Conservation (phyloP, 1,140 invertebrate species). For the Drosophila quadrilineata region DNA sequence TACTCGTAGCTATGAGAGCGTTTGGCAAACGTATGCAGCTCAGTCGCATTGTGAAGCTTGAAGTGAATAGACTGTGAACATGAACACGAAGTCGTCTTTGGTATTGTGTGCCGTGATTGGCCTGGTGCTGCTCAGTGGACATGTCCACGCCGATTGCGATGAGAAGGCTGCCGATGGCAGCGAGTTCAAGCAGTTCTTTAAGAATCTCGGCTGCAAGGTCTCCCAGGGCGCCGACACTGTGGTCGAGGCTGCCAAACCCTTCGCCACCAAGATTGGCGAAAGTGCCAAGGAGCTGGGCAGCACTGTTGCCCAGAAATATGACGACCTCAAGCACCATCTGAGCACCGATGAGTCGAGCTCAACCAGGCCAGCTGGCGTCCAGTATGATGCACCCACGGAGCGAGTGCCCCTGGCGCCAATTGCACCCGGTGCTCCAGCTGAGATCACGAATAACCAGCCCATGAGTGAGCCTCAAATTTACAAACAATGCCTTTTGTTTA, state of each 20-base stretch:
- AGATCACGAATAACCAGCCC: neutral
- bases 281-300: constrained; percentile 63
- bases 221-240: constrained; percentile 61
- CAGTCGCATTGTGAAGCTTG: neutral
- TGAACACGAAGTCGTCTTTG: constrained; percentile 40
- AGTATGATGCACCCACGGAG: constrained; percentile 57
- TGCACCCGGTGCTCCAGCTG: constrained; percentile 19
- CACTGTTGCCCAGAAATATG: constrained; percentile 61
- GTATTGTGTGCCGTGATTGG: constrained; percentile 35
- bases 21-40: no score
- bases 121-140: constrained; percentile 32
- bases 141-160: constrained; percentile 49
- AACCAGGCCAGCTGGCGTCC: constrained; percentile 7
- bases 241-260: constrained; percentile 57
- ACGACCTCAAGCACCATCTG: constrained; percentile 71
- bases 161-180: constrained; percentile 58
- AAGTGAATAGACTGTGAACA: constrained; percentile 2
- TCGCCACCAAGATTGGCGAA: constrained; percentile 56
- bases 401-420: constrained; percentile 66
- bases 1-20: no score
- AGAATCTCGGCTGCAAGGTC: constrained; percentile 65
- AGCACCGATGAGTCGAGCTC: constrained; percentile 53
- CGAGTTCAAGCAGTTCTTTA: constrained; percentile 65
- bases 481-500: neutral
- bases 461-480: constrained; percentile 5